A percentile compares a stretch with the other conserved stretches of the same genome.
Conservation (phyloP, 2,113 vertebrate species). For the Rhinolophus sinicus region DNA sequence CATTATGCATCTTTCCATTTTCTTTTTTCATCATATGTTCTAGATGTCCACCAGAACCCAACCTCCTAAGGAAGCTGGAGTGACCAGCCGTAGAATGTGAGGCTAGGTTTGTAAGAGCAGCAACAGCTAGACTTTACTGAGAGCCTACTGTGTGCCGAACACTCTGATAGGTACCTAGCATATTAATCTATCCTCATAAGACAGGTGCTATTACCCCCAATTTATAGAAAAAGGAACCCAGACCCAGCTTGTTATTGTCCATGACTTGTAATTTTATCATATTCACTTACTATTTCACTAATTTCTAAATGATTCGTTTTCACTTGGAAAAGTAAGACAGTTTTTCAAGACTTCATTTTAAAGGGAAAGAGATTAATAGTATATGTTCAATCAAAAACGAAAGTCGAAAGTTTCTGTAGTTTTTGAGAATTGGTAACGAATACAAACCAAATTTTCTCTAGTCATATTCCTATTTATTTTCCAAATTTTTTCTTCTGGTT, state of each 20-base stretch:
- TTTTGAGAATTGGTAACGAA: conserved; percentile 14
- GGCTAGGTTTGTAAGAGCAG: background rate
- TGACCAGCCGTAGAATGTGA: background rate
- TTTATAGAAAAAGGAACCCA: background rate
- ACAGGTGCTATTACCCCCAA: background rate
- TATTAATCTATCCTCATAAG: background rate
- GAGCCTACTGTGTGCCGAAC: background rate
- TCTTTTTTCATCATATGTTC: background rate
- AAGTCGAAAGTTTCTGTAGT: background rate
- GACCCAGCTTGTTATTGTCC: background rate
- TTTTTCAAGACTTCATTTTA: conserved; percentile 36
- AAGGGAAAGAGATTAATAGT: background rate
- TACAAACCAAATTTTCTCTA: background rate
- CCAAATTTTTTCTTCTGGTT: background rate
- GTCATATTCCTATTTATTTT: background rate
- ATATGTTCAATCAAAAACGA: background rate
- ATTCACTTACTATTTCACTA: background rate
- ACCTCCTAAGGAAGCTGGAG: background rate
- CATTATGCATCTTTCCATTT: background rate
- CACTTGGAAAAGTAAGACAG: background rate
- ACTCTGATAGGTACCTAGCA: too few species aligned
- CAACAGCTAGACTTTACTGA: background rate
- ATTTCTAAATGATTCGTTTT: background rate
- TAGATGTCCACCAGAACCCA: background rate
- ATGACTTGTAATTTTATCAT: background rate